Percentiles rank a stretch among this genome's conserved stretches.
phyloP scores from a whole-genome alignment of 2,113 vertebrate genomes.

The Platanista minor region DNA sequence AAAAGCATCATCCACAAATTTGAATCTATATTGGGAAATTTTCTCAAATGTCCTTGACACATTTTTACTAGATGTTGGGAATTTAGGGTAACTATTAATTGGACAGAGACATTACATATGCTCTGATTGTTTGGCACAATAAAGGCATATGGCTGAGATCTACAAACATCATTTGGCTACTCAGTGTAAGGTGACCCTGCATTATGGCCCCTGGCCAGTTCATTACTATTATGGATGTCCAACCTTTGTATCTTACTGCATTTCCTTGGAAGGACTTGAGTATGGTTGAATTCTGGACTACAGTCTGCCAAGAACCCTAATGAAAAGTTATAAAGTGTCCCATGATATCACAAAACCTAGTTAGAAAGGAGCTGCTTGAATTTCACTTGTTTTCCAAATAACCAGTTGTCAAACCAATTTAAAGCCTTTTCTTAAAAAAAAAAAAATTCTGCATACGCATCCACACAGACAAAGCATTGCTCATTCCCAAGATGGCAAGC shows the following conservation, averaged over 20 bases:
- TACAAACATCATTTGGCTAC: conserved; percentile 1
- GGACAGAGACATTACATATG: neutral
- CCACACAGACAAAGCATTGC: neutral
- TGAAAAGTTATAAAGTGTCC: neutral
- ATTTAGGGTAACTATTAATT: conserved; percentile 15
- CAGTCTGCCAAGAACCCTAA: neutral
- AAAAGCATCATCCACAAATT: neutral
- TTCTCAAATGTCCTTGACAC: conserved; percentile 24
- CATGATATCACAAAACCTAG: neutral
- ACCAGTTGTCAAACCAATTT: neutral
- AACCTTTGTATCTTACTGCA: neutral
- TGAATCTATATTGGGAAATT: conserved; percentile 9
- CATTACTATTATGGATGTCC: conserved; percentile 7
- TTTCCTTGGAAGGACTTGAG: conserved; percentile 8
- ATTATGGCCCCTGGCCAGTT: conserved; percentile 1
- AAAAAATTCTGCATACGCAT: neutral
- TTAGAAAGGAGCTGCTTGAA: neutral
- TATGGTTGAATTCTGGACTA: neutral
- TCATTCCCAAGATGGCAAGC: neutral
- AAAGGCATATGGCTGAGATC: neutral
- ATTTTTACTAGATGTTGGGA: neutral
- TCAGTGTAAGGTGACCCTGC: neutral
- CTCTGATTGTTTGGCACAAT: neutral
- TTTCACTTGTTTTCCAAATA: conserved; percentile 10
- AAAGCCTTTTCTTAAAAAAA: neutral